Conservation (phyloP, 2,888 invertebrate species). For the Neoscelio sp. region DNA sequence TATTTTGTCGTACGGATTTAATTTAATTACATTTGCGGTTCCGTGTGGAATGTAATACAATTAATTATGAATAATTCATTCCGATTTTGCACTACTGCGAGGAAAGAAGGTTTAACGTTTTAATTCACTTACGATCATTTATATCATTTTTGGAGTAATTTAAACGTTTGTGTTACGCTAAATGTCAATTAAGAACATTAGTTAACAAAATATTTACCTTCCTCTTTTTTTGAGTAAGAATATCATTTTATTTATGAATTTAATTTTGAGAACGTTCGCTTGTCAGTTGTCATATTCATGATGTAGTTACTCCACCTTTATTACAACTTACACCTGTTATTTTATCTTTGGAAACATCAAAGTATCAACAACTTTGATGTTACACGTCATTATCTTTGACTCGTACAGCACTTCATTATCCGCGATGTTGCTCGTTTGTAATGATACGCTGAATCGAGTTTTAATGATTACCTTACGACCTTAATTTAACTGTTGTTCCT, state of each 20-base stretch:
- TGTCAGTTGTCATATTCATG: not conserved
- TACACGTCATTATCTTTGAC: not conserved
- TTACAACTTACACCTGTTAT: not conserved
- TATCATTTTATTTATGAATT: no score
- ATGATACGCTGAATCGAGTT: not conserved
- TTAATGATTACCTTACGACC: constrained; percentile 10
- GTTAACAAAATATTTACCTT: constrained; percentile 3
- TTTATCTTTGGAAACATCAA: constrained; percentile 4
- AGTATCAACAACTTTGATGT: not conserved
- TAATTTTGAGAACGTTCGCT: no score
- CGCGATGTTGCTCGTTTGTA: not conserved
- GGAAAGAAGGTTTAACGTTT: no score
- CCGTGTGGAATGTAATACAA: constrained; percentile 25
- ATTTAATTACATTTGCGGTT: constrained; percentile 36
- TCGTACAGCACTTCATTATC: constrained; percentile 3
- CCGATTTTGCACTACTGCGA: no score
- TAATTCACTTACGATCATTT: no score
- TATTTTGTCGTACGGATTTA: constrained; percentile 35
- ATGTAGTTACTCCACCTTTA: not conserved
- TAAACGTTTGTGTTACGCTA: no score
- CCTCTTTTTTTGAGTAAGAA: no score
- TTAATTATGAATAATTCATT: constrained; percentile 22
- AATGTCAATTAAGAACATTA: not conserved
- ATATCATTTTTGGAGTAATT: no score
- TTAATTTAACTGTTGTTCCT: not conserved